A percentile compares a stretch with the other conserved stretches of the same genome.
Conservation (phyloP, 1,140 invertebrate genomes). For the Pogonomyrmex californicus region DNA sequence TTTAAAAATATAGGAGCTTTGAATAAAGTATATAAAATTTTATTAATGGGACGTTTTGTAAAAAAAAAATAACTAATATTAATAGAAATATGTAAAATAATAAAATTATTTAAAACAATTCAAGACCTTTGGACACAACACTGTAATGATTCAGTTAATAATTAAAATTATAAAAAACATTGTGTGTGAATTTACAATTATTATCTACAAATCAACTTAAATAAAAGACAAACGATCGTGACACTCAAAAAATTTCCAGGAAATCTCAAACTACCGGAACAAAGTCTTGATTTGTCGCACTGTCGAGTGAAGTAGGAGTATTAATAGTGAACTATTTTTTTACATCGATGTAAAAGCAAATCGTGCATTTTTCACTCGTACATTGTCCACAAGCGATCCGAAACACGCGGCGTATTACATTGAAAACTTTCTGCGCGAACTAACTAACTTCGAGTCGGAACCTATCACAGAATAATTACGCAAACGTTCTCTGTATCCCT, state of each 20-base stretch:
- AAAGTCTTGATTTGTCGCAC: background rate
- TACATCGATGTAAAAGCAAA: background rate
- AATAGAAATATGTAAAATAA: background rate
- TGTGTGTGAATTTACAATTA: background rate
- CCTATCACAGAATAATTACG: slow-evolving; percentile 60
- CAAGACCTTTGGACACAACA: background rate
- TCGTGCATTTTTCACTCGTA: background rate
- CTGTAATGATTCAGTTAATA: background rate
- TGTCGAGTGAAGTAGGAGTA: background rate
- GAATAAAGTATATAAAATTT: slow-evolving; percentile 1
- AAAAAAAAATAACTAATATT: background rate
- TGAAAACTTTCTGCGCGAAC: slow-evolving; percentile 15
- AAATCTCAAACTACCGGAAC: background rate
- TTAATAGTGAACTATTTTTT: slow-evolving; percentile 1
- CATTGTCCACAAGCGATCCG: background rate
- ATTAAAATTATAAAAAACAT: background rate
- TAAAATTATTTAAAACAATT: background rate
- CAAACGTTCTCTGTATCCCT: slow-evolving; percentile 50
- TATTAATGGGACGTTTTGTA: background rate
- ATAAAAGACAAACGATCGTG: background rate
- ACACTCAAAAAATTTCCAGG: background rate
- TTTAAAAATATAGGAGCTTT: background rate
- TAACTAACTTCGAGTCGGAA: slow-evolving; percentile 43
- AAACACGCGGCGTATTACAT: slow-evolving; percentile 41
- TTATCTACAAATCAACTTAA: background rate